Percentiles rank a stretch among this genome's conserved stretches.
phyloP scores from a whole-genome alignment of 2,797 vertebrate species.

The Danio albolineatus region DNA sequence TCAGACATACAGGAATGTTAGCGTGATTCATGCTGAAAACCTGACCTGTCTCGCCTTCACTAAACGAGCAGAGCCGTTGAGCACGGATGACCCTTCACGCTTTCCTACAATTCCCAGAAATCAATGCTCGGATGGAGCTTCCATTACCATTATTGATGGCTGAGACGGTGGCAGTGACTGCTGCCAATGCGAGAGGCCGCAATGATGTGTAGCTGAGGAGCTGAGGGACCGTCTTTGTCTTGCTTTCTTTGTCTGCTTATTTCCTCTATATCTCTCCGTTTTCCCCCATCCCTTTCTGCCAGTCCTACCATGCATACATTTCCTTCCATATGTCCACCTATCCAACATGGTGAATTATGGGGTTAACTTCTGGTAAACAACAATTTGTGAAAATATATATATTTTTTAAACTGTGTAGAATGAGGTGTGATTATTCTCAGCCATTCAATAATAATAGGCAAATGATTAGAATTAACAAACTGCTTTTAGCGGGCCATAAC shows the following conservation, averaged over 20 bases:
- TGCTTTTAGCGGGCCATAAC: too few species aligned
- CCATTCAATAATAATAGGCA: too few species aligned
- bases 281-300: slow-evolving; percentile 4
- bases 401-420: too few species aligned
- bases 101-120: slow-evolving; percentile 56
- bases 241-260: slow-evolving; percentile 24
- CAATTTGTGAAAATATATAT: too few species aligned
- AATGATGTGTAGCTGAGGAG: slow-evolving; percentile 46
- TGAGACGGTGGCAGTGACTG: slow-evolving; percentile 47
- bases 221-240: slow-evolving; percentile 25
- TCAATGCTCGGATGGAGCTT: slow-evolving; percentile 53
- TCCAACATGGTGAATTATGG: too few species aligned
- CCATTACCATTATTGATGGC: slow-evolving; percentile 64
- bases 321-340: not conserved
- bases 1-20: slow-evolving; percentile 30
- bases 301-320: not conserved
- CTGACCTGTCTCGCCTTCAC: slow-evolving; percentile 18
- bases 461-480: too few species aligned
- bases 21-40: slow-evolving; percentile 37
- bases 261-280: not conserved
- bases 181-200: slow-evolving; percentile 42
- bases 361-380: too few species aligned
- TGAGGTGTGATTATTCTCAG: too few species aligned
- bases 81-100: slow-evolving; percentile 44
- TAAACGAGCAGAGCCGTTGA: slow-evolving; percentile 35